phyloP scores from a whole-genome alignment of 2,113 vertebrate genomes.

The Vanacampus margaritifer region DNA sequence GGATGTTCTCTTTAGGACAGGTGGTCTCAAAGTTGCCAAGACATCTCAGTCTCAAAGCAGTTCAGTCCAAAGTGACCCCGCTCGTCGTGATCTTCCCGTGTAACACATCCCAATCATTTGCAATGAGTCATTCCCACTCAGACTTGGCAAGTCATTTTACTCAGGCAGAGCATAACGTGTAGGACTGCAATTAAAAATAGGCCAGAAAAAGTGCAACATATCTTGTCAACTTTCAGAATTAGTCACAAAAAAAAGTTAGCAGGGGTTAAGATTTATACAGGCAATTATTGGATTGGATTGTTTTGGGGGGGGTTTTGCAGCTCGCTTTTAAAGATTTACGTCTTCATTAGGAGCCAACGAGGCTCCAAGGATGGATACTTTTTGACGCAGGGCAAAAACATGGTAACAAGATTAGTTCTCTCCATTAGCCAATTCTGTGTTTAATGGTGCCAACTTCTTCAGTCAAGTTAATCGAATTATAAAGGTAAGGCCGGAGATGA shows the following conservation, averaged over 20 bases:
- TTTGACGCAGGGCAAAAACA: neutral
- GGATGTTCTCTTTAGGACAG: neutral
- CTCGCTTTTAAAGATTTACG: slow-evolving; percentile 1
- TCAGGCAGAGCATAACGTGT: neutral
- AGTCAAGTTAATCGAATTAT: neutral
- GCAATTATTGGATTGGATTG: neutral
- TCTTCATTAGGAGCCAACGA: neutral
- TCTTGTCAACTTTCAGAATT: neutral
- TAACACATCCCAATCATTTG: neutral
- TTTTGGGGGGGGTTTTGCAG: neutral
- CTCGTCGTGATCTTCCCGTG: neutral
- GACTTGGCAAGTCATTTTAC: neutral
- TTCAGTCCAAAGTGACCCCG: neutral
- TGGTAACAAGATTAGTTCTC: neutral
- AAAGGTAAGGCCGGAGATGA: slow-evolving; percentile 20
- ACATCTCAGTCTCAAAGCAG: neutral
- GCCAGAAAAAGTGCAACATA: neutral
- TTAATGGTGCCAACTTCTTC: neutral
- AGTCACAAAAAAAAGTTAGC: neutral
- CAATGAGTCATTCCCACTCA: neutral
- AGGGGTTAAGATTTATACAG: neutral
- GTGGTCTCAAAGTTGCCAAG: neutral
- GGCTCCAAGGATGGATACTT: neutral
- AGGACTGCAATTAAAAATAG: neutral
- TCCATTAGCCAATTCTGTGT: neutral